Base-by-base conservation (phyloP, 2,888 invertebrate genomes). In the Oscheius sp. region DNA sequence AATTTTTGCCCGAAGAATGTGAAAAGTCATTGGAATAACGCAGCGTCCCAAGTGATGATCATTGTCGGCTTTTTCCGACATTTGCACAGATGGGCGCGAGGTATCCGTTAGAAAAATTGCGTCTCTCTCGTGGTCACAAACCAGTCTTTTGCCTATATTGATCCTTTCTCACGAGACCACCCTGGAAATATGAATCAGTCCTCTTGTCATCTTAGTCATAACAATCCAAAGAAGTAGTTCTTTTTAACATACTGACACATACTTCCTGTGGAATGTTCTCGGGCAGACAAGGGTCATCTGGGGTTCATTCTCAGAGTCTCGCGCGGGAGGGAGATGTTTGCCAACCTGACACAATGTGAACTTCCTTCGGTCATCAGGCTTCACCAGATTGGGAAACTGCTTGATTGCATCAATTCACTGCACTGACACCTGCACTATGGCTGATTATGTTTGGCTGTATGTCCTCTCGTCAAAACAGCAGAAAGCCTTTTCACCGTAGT, bases 1-100 rank as follows among this genome's bases (percentile, higher is more conserved):
- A 58, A 29, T 21, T 25, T 25, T 13, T 35, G 35, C 35, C 35
- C 5, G 12, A 58, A 58, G 29, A 58, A 61, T 43, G 41, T 61
- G 43, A 43, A 43, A n/a, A 41, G 43, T 13, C 61, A 61, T 58
- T 58, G 9, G 29, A 27, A 49, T 49, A 49, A 49, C 55, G 25
- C 3, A 49, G 61, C 61, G 12, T n/a, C 18, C 23, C n/a, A 49
- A 64, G 52, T 52, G 25, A 66, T 66, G 9, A 41, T 61, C 45
- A 21, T 35, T 35, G 25, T 21, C 18, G 16, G 63, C 63, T 66
- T 66, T 52, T 66, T 66, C 66, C 52, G 18, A 66, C 66, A 66
- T 66, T 66, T 66, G 66, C 66, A 52, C 66, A 66, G 66, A 66
- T 66, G 66, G 66, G 52, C 66, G 66, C 66, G 66, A 49, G 66